Base-by-base conservation (phyloP, 1,140 invertebrate genomes). In the Cyclargus thomasi region DNA sequence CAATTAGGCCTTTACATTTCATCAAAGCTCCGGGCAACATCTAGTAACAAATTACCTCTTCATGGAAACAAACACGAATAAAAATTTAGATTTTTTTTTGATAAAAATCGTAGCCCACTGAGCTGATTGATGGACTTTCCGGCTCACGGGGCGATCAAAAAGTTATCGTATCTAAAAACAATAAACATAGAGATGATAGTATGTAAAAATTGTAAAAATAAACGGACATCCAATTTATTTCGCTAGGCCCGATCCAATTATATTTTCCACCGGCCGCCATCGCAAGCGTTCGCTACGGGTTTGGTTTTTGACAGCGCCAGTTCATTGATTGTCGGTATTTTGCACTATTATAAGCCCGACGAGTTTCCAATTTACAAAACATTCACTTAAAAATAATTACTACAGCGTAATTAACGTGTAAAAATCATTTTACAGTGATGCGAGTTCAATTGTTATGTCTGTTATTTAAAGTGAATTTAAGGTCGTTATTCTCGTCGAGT, bases 191-290 rank as follows among this genome's bases (percentile, higher is more conserved):
- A 75, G 55, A 59, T 59, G 55, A 59, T 20, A 20, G 55, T 8
- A 18, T 59, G 55, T 59, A 11, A 59, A 59, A 59, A 21, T 47
- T 47, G 0, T 73, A 77, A 69, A 72, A 68, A 63, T 68, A 70
- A 67, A 73, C 74, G 65, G 75, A 67, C 70, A 68, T 76, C 73
- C 78, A 82, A 85, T 83, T 83, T 83, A 82, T 82, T 74, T 77
- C 77, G 76, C 74, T 78, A 80, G 79, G 76, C 83, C 79, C 82
- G 78, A 80, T 82, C 82, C 82, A 85, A 85, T 85, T 85, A 85
- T 79, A 80, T 83, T 82, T 85, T 84, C 83, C 76, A 70, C 77
- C 79, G 81, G 81, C 78, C 80, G 79, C 78, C 80, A 79, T 73
- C 71, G 64, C 72, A 67, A 75, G n/a, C n/a, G 76, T 82, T 65